phyloP scores from a whole-genome alignment of 2,888 invertebrate genomes.

The Beris chalybata region DNA sequence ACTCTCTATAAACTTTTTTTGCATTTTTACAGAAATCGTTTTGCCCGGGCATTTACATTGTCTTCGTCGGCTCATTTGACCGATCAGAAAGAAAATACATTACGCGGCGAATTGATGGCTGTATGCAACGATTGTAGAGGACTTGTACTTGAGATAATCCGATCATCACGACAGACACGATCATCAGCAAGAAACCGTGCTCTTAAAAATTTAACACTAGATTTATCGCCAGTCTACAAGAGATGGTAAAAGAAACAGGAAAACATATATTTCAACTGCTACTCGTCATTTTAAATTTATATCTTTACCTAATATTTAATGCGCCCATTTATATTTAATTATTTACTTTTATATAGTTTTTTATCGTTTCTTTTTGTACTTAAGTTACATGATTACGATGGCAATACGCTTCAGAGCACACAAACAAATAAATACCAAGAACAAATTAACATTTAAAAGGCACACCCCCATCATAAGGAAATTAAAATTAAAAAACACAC shows the following conservation, averaged over 20 bases:
- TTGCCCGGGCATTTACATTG: slow-evolving; percentile 64
- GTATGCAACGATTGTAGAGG: slow-evolving; percentile 94
- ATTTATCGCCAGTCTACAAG: slow-evolving; percentile 80
- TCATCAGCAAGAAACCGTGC: slow-evolving; percentile 82
- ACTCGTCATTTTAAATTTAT: background rate
- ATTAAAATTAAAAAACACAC: too few species aligned
- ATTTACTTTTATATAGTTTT: slow-evolving; percentile 14
- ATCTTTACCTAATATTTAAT: slow-evolving; percentile 19
- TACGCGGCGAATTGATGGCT: slow-evolving; percentile 79
- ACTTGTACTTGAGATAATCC: slow-evolving; percentile 91
- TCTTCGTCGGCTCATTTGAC: slow-evolving; percentile 58
- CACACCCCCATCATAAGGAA: too few species aligned
- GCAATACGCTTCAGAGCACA: too few species aligned
- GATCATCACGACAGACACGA: slow-evolving; percentile 80
- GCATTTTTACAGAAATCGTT: slow-evolving; percentile 60
- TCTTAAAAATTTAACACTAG: slow-evolving; percentile 77
- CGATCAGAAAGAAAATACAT: slow-evolving; percentile 62
- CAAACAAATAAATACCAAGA: too few species aligned
- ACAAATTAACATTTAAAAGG: too few species aligned
- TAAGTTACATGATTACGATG: too few species aligned
- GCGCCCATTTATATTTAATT: slow-evolving; percentile 18
- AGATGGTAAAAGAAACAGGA: slow-evolving; percentile 40
- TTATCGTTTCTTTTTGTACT: too few species aligned
- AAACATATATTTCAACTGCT: background rate
- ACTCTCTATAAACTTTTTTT: background rate